Evolutionary conservation across 2,797 vertebrate genomes (phyloP).

Genomic region (Oreortyx pictus): DNA sequence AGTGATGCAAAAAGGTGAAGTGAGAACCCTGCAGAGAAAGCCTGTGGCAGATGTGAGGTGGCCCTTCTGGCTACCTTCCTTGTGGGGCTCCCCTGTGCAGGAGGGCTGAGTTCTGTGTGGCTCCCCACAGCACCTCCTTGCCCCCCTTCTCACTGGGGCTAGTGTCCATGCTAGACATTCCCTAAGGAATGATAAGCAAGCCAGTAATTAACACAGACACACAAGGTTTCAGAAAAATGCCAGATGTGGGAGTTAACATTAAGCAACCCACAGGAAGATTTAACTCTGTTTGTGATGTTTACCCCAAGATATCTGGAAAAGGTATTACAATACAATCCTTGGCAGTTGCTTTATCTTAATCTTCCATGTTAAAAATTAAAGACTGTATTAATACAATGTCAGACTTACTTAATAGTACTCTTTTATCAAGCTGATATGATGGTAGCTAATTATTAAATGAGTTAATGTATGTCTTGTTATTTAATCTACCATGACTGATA

Average conservation of each 20-base stretch:
- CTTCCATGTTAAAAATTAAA: conserved; percentile 62
- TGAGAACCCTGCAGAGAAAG: background rate
- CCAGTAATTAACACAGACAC: background rate
- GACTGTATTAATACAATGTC: conserved; percentile 60
- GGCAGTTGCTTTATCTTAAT: conserved; percentile 45
- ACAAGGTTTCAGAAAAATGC: background rate
- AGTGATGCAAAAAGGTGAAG: background rate
- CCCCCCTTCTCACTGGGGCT: background rate
- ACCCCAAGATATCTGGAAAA: background rate
- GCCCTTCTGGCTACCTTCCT: background rate
- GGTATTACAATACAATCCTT: background rate
- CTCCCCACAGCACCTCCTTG: background rate
- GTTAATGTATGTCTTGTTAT: conserved; percentile 59
- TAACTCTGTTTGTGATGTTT: background rate
- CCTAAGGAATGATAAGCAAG: background rate
- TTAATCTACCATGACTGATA: conserved; percentile 65
- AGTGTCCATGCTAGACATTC: background rate
- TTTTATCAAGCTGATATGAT: conserved; percentile 64
- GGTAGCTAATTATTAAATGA: conserved; percentile 70
- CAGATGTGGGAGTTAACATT: background rate
- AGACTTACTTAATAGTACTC: conserved; percentile 56
- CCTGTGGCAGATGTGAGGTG: background rate
- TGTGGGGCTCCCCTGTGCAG: rapidly evolving
- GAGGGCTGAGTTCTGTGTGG: rapidly evolving
- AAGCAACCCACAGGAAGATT: background rate